Evolutionary conservation across 1,140 invertebrate genomes (phyloP), one percentile per base, ranked within the genome.

Genomic region (Caerostris darwini): DNA sequence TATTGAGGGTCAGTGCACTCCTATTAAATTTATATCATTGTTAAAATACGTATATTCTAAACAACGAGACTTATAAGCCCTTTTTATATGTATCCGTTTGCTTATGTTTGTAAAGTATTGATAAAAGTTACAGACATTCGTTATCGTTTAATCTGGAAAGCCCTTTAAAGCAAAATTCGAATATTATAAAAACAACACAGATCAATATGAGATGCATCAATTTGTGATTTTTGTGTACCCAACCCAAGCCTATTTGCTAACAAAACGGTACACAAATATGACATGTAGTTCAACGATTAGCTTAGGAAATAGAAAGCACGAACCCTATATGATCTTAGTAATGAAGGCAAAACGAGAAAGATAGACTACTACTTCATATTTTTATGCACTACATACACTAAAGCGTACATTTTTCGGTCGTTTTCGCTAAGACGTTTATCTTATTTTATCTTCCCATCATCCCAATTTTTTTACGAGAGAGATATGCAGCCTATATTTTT

Each of bases 371-470:
- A 8, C n/a, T 71, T 50, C 34, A 50, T 34, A 19, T 34, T 77
- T 34, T 77, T 50, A 50, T 34, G 50, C 34, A 77, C 34, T 53
- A 50, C 3, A 53, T 7, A 77, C 8, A 34, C 69, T 12, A 50
- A 5, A 34, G 19, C 34, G 17, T 77, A 77, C 69, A 77, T 10
- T 77, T 77, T 77, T n/a, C 10, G 19, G 69, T 53, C 19, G 50
- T 53, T 77, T 77, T 77, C 69, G 69, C 69, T 77, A 77, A 77
- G 69, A 77, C 69, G 19, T 58, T 57, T 83, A 83, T 83, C 82
- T 83, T 83, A 83, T 83, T 58, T 83, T 83, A 83, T 58, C 54
- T 83, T 54, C n/a, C 53, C 82, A 83, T 58, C 82, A 56, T 19
- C 82, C 82, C 5, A 53, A 5, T 57, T 58, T 58, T 58, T 58